Conservation (phyloP, 2,797 vertebrate genomes). For the Podarcis lilfordi region DNA sequence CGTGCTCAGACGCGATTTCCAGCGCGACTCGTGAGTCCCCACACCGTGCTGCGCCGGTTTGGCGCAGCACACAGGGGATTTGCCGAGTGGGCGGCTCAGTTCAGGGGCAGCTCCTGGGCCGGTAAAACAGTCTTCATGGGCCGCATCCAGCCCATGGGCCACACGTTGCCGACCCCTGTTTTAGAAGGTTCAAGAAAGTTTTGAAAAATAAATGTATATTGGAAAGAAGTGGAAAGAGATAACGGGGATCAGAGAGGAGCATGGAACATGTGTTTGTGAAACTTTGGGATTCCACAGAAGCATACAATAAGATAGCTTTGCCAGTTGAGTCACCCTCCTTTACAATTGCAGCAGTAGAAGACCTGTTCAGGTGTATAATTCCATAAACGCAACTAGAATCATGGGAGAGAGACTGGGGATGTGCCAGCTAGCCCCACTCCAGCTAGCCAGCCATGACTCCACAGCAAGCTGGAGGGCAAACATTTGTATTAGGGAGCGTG, state of each 20-base stretch:
- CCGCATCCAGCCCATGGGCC: too few species aligned
- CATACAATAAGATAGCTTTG: background rate
- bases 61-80: too few species aligned
- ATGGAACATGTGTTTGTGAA: background rate
- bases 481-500: too few species aligned
- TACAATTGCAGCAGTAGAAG: background rate
- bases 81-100: too few species aligned
- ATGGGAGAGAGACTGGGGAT: too few species aligned
- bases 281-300: background rate
- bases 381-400: background rate
- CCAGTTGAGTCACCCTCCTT: background rate
- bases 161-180: too few species aligned
- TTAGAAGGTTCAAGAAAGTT: background rate
- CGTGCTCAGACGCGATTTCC: fast-evolving
- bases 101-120: too few species aligned
- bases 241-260: background rate
- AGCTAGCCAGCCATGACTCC: too few species aligned
- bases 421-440: too few species aligned
- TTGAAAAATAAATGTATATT: background rate
- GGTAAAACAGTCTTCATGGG: too few species aligned
- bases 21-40: too few species aligned
- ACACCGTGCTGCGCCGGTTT: fast-evolving
- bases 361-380: background rate
- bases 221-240: background rate
- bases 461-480: too few species aligned